Evolutionary conservation across 2,113 vertebrate species (phyloP).

Genomic region (Tretioscincus oriximinensis): DNA sequence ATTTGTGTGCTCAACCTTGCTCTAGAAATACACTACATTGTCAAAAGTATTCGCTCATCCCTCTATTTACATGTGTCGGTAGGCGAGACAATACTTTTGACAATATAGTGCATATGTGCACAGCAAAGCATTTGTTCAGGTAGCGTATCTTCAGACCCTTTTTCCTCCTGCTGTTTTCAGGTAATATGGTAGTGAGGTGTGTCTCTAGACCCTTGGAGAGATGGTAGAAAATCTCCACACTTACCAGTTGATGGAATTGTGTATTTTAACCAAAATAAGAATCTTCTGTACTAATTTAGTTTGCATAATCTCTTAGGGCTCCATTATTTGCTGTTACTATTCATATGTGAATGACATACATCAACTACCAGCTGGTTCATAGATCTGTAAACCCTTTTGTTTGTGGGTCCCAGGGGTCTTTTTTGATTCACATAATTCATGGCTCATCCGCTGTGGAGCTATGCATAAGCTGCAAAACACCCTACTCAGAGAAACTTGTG

Average conservation of each 20-base stretch:
- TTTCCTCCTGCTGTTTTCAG: too few relatives aligned
- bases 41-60: too few relatives aligned
- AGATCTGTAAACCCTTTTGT: not conserved
- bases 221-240: not conserved
- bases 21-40: too few relatives aligned
- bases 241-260: too few relatives aligned
- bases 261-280: not conserved
- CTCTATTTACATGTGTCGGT: too few relatives aligned
- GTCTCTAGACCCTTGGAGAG: too few relatives aligned
- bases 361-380: slow-evolving; percentile 17
- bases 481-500: not conserved
- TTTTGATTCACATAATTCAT: not conserved
- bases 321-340: not conserved
- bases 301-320: not conserved
- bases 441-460: not conserved
- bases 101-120: too few relatives aligned
- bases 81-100: too few relatives aligned
- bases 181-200: too few relatives aligned
- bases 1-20: too few relatives aligned
- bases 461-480: not conserved
- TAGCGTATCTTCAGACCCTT: too few relatives aligned
- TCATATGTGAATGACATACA: slow-evolving; percentile 14
- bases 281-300: not conserved
- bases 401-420: not conserved
- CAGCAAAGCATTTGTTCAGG: too few relatives aligned